Base-by-base conservation (phyloP, 2,888 invertebrate species). In the Litoditis marina region DNA sequence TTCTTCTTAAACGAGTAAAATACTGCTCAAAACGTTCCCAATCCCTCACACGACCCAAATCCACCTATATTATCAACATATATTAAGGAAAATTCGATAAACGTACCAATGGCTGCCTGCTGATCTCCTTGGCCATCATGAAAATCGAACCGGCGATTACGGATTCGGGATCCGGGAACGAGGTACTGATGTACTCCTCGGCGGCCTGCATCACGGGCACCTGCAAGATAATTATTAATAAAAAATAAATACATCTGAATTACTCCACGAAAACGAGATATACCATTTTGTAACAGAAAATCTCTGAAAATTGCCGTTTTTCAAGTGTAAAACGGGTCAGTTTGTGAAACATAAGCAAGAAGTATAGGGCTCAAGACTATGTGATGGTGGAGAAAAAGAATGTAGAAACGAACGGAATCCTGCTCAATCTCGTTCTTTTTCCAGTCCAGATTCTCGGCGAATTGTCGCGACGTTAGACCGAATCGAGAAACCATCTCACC, bases 81-180 rank as follows among this genome's bases (percentile, higher is more conserved):
- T n/a, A n/a, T n/a, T n/a, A n/a, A 44, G 5, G 8, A 44, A 4
- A 44, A 6, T 44, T 44, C 44, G 19, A 44, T 27, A 47, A 59
- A 57, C 32, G n/a, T 19, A 96, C 89, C 65, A 91, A 84, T 0
- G 96, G 96, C 83, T 95, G 94, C 55, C 92, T 88, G 0, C 94
- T 90, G 59, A 98, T 85, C 84, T 96, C 95, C 68, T 91, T 89
- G 0, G 95, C 92, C 28, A 95, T 92, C 90, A 98, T 92, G 84
- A 91, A 91, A 78, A 92, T 91, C 0, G 91, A 91, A 2, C 93
- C 95, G 77, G 91, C 89, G 47, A 98, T 83, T 16, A 92, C 91
- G 82, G 93, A 92, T 3, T 91, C 90, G 0, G 89, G 86, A 0
- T 89, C 88, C 65, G 87, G 84, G 80, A 91, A 90, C 2, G 64